Conservation (phyloP, 1,140 invertebrate species). For the Caenorhabditis remanei region DNA sequence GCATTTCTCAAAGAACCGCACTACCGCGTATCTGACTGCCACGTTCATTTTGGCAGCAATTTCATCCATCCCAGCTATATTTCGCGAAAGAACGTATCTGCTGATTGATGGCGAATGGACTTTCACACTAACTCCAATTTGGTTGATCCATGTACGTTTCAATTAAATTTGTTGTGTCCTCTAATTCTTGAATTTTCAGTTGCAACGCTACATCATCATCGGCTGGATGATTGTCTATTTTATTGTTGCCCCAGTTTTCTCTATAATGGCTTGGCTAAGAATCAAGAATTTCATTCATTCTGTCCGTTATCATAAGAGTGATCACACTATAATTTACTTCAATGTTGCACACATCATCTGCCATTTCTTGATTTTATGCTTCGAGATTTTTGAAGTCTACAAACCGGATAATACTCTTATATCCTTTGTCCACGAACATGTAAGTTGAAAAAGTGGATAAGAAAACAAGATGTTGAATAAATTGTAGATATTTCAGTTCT, state of each 20-base stretch:
- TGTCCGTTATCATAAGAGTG: background rate
- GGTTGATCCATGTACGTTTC: background rate
- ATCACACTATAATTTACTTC: background rate
- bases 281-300: background rate
- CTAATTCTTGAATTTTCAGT: background rate
- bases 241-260: background rate
- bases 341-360: background rate
- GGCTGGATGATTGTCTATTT: background rate
- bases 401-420: background rate
- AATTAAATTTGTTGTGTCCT: background rate
- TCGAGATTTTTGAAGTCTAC: background rate
- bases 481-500: background rate
- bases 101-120: background rate
- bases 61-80: background rate
- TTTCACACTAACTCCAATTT: background rate
- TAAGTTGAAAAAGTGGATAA: background rate
- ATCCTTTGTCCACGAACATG: background rate
- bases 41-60: background rate
- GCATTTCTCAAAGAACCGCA: background rate
- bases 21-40: background rate
- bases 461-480: background rate
- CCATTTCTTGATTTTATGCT: background rate
- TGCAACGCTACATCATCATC: conserved; percentile 7
- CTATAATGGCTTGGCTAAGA: background rate
- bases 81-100: background rate